Evolutionary conservation across 2,888 invertebrate species (phyloP), one percentile per base, ranked within the genome.

Genomic region (Eumacrocentrus americanus): DNA sequence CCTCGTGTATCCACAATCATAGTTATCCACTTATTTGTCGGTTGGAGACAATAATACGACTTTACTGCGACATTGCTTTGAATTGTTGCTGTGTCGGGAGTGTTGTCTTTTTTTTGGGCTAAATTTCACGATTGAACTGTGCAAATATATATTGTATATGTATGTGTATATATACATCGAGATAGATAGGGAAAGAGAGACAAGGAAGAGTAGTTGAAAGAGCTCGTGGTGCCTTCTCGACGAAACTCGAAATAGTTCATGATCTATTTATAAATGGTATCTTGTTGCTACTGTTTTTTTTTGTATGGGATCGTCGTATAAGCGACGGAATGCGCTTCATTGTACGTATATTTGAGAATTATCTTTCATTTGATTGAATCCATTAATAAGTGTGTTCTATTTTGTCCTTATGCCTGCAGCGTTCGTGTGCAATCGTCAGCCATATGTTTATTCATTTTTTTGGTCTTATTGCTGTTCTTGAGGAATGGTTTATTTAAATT

Each of bases 221-320:
- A 40, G n/a, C n/a, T n/a, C n/a, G n/a, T n/a, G n/a, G n/a, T n/a
- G n/a, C n/a, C n/a, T 40, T 42, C 42, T 42, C 4, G 23, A 14
- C 14, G 18, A 6, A 46, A 46, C 23, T 46, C 23, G 12, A 46
- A 46, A 46, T 46, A 46, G 46, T 46, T 46, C 23, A 46, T 4
- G 12, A 23, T 22, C 23, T 46, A 46, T 46, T 46, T 46, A 46
- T 46, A 46, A 46, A 23, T 46, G 7, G 25, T 46, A 46, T 46
- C 46, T 6, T 25, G 25, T 25, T 46, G 25, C 25, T 25, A 12
- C 3, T 22, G n/a, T 25, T 23, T 25, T 25, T 25, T 46, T 46
- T 18, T 20, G 20, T 44, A 40, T 40, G 38, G 9, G 18, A 18
- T n/a, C n/a, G n/a, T n/a, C n/a, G n/a, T n/a, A n/a, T n/a, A n/a